A percentile compares a stretch with the other conserved stretches of the same genome.
These are phyloP conservation scores for Agrochola lota DNA, from an alignment of 2,888 invertebrate genomes.

Conservation along the genomic window DNA sequence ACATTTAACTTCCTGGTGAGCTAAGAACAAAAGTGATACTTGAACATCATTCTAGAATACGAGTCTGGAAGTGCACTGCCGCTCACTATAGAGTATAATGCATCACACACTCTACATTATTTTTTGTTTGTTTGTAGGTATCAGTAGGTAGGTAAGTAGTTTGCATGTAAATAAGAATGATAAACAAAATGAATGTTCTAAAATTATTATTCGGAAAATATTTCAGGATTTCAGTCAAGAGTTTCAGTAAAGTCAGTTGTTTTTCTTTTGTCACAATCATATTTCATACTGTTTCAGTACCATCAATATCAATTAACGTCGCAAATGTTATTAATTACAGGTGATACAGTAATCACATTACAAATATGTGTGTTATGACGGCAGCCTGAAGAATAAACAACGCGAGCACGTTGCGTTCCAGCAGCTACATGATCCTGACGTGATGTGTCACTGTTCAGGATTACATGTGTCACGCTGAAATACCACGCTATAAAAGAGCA, in stretches of 20 bases:
- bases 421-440: conserved; percentile 33
- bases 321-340: conserved; percentile 54
- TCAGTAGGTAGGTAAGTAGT: background rate
- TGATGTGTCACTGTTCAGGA: conserved; percentile 41
- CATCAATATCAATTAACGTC: conserved; percentile 51
- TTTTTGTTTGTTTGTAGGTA: too few species aligned
- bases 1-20: conserved; percentile 13
- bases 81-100: background rate
- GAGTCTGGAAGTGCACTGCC: background rate
- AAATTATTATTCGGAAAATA: conserved; percentile 4
- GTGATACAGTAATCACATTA: conserved; percentile 60
- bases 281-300: conserved; percentile 1
- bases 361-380: conserved; percentile 60
- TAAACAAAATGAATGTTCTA: background rate
- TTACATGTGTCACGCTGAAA: conserved; percentile 28
- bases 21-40: background rate
- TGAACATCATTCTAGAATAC: background rate
- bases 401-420: conserved; percentile 50
- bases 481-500: background rate
- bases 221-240: conserved; percentile 9
- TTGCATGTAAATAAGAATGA: background rate
- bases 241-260: conserved; percentile 15
- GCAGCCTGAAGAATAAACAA: conserved; percentile 42
- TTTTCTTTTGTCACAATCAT: conserved; percentile 10
- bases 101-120: background rate